A percentile compares a stretch with the other conserved stretches of the same genome.
phyloP scores from a whole-genome alignment of 2,797 vertebrate genomes.

The Hemibagrus guttatus region DNA sequence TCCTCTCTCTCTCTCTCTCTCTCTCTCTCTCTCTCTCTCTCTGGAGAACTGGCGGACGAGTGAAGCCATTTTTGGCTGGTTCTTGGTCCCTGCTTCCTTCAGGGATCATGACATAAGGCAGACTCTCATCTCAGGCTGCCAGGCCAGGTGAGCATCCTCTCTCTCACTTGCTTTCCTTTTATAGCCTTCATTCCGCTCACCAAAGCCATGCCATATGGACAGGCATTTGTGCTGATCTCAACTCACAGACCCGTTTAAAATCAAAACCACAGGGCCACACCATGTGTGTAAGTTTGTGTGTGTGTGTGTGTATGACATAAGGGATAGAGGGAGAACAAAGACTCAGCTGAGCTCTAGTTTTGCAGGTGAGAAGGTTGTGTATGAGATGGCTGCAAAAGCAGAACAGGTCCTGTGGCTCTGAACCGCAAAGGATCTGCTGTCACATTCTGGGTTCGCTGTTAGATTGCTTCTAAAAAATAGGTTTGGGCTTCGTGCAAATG shows the following conservation, averaged over 20 bases:
- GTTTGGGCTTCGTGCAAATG: slow-evolving; percentile 29
- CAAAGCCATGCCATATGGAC: slow-evolving; percentile 70
- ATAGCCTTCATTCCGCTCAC: slow-evolving; percentile 52
- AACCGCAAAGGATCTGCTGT: slow-evolving; percentile 59
- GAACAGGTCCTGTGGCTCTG: slow-evolving; percentile 67
- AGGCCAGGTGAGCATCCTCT: slow-evolving; percentile 37
- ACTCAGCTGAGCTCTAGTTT: slow-evolving; percentile 46
- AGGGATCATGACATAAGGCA: slow-evolving; percentile 56
- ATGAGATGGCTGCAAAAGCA: slow-evolving; percentile 71
- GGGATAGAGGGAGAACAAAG: slow-evolving; percentile 52
- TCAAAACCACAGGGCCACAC: slow-evolving; percentile 70
- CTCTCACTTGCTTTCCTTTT: slow-evolving; percentile 39
- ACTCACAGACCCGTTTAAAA: slow-evolving; percentile 72
- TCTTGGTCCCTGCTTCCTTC: slow-evolving; percentile 61
- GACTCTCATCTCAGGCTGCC: slow-evolving; percentile 49
- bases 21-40: not conserved
- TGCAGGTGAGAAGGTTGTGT: slow-evolving; percentile 63
- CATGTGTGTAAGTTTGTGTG: slow-evolving; percentile 49
- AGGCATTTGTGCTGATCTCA: slow-evolving; percentile 61
- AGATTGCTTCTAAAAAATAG: slow-evolving; percentile 42
- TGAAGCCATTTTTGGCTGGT: slow-evolving; percentile 75
- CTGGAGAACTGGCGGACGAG: slow-evolving; percentile 65
- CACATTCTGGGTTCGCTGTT: slow-evolving; percentile 53
- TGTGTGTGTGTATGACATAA: slow-evolving; percentile 47
- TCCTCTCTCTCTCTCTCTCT: no score